These are phyloP conservation scores for Melanerpes aurifrons DNA, from an alignment of 2,113 vertebrate genomes.

Conservation along the genomic window DNA sequence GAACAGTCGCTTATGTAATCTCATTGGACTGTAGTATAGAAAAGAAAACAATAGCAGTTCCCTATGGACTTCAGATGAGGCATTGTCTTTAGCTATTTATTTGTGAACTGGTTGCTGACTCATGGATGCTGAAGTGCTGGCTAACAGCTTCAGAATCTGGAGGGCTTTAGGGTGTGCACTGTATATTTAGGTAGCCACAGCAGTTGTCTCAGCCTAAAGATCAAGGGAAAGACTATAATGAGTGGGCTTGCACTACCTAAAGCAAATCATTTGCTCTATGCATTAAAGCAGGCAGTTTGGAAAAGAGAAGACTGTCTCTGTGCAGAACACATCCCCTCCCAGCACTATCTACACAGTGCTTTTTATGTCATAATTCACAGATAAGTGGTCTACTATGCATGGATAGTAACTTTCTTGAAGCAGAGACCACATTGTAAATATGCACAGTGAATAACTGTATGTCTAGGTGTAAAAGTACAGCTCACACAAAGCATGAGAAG, in stretches of 20 bases:
- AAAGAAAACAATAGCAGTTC: not conserved
- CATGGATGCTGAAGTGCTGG: not conserved
- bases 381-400: not conserved
- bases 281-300: not conserved
- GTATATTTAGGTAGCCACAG: not conserved
- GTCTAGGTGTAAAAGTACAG: not conserved
- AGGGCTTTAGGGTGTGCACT: not conserved
- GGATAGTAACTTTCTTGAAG: not conserved
- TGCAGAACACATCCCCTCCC: not conserved
- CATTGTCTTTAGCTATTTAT: not conserved
- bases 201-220: not conserved
- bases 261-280: not conserved
- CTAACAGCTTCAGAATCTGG: not conserved
- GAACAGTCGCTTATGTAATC: not conserved
- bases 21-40: not conserved
- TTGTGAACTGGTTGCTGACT: not conserved
- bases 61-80: not conserved
- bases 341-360: not conserved
- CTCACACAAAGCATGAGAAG: not conserved
- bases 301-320: not conserved
- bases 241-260: not conserved
- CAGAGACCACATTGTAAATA: not conserved
- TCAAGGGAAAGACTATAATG: not conserved
- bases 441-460: not conserved
- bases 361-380: not conserved